Conservation (phyloP, 2,888 invertebrate species). For the Alentia gelatinosa region DNA sequence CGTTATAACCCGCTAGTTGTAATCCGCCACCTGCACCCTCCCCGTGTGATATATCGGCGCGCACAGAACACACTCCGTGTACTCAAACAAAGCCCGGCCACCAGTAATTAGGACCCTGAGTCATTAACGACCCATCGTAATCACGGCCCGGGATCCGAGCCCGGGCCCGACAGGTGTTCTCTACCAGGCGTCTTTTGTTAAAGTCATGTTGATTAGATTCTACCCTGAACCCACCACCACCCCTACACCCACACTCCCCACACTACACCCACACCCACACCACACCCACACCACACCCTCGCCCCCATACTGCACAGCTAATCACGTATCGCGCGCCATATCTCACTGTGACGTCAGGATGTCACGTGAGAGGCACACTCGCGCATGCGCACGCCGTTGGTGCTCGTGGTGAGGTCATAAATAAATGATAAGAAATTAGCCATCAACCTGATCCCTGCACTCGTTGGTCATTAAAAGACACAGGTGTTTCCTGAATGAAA, state of each 20-base stretch:
- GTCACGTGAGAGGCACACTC: not conserved
- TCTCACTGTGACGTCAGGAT: not conserved
- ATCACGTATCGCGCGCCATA: not conserved
- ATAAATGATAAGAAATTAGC: not conserved
- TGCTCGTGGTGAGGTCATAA: not conserved
- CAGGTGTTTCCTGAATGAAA: conserved; percentile 7
- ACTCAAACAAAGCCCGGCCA: not conserved
- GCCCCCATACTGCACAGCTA: not conserved
- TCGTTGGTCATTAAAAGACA: not conserved
- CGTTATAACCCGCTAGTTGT: not conserved
- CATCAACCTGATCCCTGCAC: not conserved
- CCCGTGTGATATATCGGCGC: not conserved
- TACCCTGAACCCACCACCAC: not conserved
- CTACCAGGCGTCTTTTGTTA: not conserved
- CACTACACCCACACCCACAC: not conserved
- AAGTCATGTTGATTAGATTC: not conserved
- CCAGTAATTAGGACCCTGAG: not conserved
- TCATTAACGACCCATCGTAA: not conserved
- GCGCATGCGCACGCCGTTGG: not conserved
- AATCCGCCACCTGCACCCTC: not conserved
- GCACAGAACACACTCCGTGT: not conserved
- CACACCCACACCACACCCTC: not conserved
- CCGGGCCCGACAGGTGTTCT: not conserved
- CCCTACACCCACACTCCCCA: not conserved
- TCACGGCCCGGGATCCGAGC: not conserved